Evolutionary conservation across 2,113 vertebrate species (phyloP), one percentile per base, ranked within the genome.

Genomic region (Arizona elegans): DNA sequence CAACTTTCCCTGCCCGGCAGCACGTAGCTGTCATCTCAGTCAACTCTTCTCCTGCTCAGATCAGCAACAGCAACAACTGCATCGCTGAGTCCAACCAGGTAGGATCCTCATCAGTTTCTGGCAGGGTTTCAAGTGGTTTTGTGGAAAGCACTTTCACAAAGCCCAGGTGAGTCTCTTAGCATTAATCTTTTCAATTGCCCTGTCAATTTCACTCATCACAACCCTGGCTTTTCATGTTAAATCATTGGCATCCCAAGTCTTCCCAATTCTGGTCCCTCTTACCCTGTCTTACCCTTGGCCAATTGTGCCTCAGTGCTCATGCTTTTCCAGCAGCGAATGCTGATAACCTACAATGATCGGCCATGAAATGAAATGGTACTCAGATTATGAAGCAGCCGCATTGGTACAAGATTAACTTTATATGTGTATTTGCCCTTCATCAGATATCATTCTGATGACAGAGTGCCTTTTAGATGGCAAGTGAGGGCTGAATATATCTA

Each of bases 21-120:
- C 98, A 98, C 94, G 96, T 98, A 58, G 97, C 98, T 0, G 98
- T 98, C 47, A 96, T 97, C 88, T 97, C 98, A 0, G 93, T 98
- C 58, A 98, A 97, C 90, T 95, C 98, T 9, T 94, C 97, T 0
- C 96, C 98, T 0, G 93, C 97, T 89, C 98, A 97, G 95, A 98
- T 98, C 95, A 98, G 96, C 96, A 97, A 97, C 96, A 96, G 95
- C 93, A 96, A 90, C 96, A 97, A 96, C 93, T 97, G 97, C 94
- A 90, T 97, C 86, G 97, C 95, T 7, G 98, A 99, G 4, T 65
- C 97, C 55, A 98, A 93, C 96, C 98, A 99, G 99, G 99, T 99
- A 97, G 93, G 97, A 88, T 47, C 0, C 53, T 0, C 24, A 1
- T 0, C 26, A 10, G 29, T 12, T 56, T 75, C 70, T 53, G 29